These are phyloP conservation scores for Anabacerthia variegaticeps DNA, from an alignment of 2,797 vertebrate genomes.

Conservation along the genomic window DNA sequence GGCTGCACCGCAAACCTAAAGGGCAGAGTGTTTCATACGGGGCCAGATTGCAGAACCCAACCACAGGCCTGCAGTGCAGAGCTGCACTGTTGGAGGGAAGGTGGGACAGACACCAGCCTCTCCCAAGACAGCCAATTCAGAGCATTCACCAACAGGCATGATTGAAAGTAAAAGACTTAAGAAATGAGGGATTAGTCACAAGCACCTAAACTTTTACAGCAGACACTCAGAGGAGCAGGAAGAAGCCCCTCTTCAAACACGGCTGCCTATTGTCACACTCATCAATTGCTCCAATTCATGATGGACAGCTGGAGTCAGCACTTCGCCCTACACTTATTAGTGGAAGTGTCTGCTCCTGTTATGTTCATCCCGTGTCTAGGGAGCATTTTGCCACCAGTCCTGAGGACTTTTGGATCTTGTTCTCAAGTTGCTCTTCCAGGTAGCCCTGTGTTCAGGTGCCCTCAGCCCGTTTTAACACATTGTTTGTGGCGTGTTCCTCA, in stretches of 20 bases:
- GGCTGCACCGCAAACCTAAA: conserved; percentile 35
- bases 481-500: not conserved
- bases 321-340: not conserved
- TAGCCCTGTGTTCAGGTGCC: not conserved
- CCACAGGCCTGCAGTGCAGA: conserved; percentile 27
- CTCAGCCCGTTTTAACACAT: not conserved
- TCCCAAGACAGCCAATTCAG: not conserved
- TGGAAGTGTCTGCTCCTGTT: not conserved
- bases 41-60: conserved; percentile 53
- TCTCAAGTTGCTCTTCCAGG: not conserved
- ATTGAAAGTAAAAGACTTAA: not conserved
- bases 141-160: not conserved
- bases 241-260: not conserved
- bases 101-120: not conserved
- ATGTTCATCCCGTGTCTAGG: not conserved
- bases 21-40: conserved; percentile 35
- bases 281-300: not conserved
- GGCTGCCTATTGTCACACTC: fast-evolving
- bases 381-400: not conserved
- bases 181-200: not conserved
- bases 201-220: not conserved
- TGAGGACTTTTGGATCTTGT: not conserved
- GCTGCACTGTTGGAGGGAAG: not conserved
- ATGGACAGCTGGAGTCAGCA: not conserved
- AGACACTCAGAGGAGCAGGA: fast-evolving